Evolutionary conservation across 2,797 vertebrate species (phyloP).

Genomic region (Microctenopoma lineatum): DNA sequence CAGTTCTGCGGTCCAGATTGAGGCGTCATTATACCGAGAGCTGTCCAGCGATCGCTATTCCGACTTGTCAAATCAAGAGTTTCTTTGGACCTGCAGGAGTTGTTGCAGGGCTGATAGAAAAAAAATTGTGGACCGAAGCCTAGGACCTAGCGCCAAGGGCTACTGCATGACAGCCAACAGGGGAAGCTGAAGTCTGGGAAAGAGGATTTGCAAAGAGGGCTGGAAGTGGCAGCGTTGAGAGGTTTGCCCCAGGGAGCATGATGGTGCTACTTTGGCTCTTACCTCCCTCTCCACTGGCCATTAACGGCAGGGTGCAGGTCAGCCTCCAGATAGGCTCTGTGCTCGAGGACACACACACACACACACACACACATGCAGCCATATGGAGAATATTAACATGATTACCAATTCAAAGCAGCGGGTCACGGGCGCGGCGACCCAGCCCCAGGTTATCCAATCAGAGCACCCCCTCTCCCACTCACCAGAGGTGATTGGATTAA

Average conservation of each 20-base stretch:
- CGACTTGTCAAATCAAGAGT: slow-evolving; percentile 37
- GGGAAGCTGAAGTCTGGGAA: slow-evolving; percentile 38
- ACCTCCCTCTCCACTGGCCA: slow-evolving; percentile 57
- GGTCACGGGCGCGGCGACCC: slow-evolving; percentile 72
- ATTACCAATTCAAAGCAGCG: slow-evolving; percentile 79
- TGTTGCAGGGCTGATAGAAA: slow-evolving; percentile 27
- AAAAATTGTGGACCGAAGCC: slow-evolving; percentile 32
- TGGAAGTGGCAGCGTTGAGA: slow-evolving; percentile 49
- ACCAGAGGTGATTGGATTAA: slow-evolving; percentile 78
- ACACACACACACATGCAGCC: slow-evolving; percentile 38
- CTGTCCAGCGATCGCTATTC: slow-evolving; percentile 11
- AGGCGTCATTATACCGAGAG: slow-evolving; percentile 2
- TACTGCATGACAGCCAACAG: slow-evolving; percentile 36
- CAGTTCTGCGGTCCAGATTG: not conserved
- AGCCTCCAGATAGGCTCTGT: slow-evolving; percentile 39
- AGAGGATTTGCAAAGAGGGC: slow-evolving; percentile 53
- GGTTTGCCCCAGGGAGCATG: slow-evolving; percentile 65
- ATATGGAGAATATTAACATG: slow-evolving; percentile 80
- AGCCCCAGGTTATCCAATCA: slow-evolving; percentile 77
- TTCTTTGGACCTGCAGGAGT: slow-evolving; percentile 16
- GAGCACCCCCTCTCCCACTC: slow-evolving; percentile 57
- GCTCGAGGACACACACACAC: slow-evolving; percentile 43
- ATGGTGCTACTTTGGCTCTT: slow-evolving; percentile 63
- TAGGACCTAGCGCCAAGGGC: slow-evolving; percentile 38
- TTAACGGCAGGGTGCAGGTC: slow-evolving; percentile 57